Base-by-base conservation (phyloP, 2,888 invertebrate genomes). In the Xestia ashworthii region DNA sequence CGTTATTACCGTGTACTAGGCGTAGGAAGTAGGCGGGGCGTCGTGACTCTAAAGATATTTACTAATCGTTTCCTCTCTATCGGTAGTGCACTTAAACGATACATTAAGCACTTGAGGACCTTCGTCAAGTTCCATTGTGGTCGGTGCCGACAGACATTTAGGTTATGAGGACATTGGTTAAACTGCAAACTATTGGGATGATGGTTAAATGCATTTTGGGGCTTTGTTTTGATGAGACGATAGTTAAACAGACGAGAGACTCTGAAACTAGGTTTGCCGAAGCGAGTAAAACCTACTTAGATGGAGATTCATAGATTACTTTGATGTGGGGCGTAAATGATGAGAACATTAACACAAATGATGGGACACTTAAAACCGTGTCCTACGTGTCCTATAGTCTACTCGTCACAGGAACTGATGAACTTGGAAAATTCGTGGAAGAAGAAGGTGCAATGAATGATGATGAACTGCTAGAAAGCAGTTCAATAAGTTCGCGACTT, bases 71-170 rank as follows among this genome's bases (percentile, higher is more conserved):
- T 77, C 68, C 71, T 65, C 53, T 74, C 62, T 83, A 74, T 74
- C 83, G 46, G 41, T 78, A 73, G 68, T 80, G 82, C 76, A 80
- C 86, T 85, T 86, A 68, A 76, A 80, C 68, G 77, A 85, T 53
- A 76, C 80, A 74, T 84, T 84, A 84, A 71, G 48, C 5, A 69
- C 71, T 80, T n/a, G 46, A 84, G 50, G 67, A 75, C 66, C 75
- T 82, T 76, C 66, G 81, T 81, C 65, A 70, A 71, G 53, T 50
- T 72, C 69, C 32, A 82, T 66, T 65, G 75, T 84, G 25, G 38
- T 58, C 5, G 44, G 12, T 72, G 74, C 81, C 69, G 67, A 71
- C 68, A 58, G 25, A 46, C n/a, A 74, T 74, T 53, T 58, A 14
- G 50, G 81, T 78, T 60, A 81, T 46, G 50, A 53, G 22, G 53